Evolutionary conservation across 1,140 invertebrate species (phyloP), one percentile per base, ranked within the genome.

Genomic region (Lordiphosa stackelbergi): DNA sequence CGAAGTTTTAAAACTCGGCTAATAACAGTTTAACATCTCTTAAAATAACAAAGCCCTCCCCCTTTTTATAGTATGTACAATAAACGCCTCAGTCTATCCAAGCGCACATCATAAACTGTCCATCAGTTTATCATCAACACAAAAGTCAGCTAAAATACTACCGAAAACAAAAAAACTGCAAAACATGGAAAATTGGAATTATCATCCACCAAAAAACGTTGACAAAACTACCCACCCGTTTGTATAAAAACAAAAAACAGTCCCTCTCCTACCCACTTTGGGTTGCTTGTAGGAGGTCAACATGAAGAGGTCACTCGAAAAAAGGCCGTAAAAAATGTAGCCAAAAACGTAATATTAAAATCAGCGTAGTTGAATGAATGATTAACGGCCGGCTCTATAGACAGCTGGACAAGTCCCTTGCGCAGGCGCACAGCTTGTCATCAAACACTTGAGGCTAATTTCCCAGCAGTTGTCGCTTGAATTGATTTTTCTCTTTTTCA

Each of bases 371-470:
- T 31, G 28, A 8, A 31, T 66, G 53, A 38, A 66, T 70, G 56
- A 74, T 73, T 69, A 36, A 49, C 47, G 47, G 34, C 22, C 31
- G 37, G 47, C 34, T 35, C 34, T 51, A 66, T 53, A 51, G 70
- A 81, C 74, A 78, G 74, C 75, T 78, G 73, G 47, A 58, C 65
- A 45, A 22, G 36, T 34, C 13, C 13, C 37, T 6, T 69, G 69
- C 70, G 75, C 75, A 42, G 54, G 61, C 70, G 77, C 75, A 77
- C 73, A 79, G 74, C 74, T 47, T 81, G 75, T 58, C 47, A 49
- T 53, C 49, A 35, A 37, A 45, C 71, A 79, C 72, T 81, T 81
- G 66, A 75, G 68, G 75, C 75, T 83, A 81, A 81, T 81, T 75
- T 75, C 52, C 54, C 64, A 68, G 63, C 64, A 68, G 64, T 68